Evolutionary conservation across 2,113 vertebrate species (phyloP), one percentile per base, ranked within the genome.

Genomic region (Cynocephalus volans): DNA sequence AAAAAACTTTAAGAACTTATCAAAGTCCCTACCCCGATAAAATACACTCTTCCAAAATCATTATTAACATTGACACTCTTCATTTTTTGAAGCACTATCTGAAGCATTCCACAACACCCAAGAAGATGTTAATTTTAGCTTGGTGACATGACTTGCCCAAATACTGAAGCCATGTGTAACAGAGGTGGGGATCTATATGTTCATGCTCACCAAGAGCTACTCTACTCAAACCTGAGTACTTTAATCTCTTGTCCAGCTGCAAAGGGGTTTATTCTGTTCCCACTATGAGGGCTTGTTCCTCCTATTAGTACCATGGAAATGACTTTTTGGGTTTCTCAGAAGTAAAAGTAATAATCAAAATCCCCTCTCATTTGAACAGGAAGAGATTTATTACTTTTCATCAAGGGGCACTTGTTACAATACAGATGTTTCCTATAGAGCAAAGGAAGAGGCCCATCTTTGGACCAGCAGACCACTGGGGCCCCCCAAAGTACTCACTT

Each of bases 41-140:
- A 85, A 73, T 62, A 84, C n/a, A 52, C 1, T 67, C 72, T 81
- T 90, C n/a, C 52, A 82, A 96, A 94, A 28, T 45, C 85, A 94
- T 85, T 21, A 88, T 54, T 72, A 85, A 72, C 18, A 50, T 13
- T 70, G 45, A 73, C 14, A 79, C 14, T 93, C 56, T 69, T 79
- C 58, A 54, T 31, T 64, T 79, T 79, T 64, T 41, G 62, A 90
- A 82, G 18, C 65, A 62, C 36, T 31, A 28, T 28, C 31, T 81
- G 70, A 69, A 52, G 64, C 50, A 45, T 52, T 52, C 15, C 36
- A 67, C 15, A 79, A 62, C 31, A 92, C 8, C 23, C 41, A 33
- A 88, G 48, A 79, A 72, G 36, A 79, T 60, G 12, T 24, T 41
- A 58, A 19, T 90, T 82, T 95, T 77, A 79, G 13, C 19, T n/a